Evolutionary conservation across 1,140 invertebrate species (phyloP), one percentile per base, ranked within the genome.

Genomic region (Drosophila willistoni): DNA sequence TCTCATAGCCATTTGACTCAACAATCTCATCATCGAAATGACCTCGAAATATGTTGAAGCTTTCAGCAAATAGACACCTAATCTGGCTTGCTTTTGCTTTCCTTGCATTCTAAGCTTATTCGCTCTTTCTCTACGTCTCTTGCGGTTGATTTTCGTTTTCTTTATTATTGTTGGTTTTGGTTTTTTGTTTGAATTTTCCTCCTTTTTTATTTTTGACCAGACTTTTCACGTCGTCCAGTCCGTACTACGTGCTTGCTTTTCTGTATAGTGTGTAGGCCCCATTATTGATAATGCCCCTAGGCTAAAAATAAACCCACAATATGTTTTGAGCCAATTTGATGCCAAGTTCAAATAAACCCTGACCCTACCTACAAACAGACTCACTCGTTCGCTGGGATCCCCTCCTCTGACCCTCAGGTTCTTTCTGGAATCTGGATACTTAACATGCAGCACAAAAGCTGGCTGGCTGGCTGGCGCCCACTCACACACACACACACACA

Each of bases 241-340:
- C 22, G 25, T 19, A 61, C 14, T 61, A 61, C 59, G 59, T 61
- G 59, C 39, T 42, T 61, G 59, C 39, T 29, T 42, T 42, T 13
- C 2, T 34, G 42, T 19, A 55, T 33, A 55, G 44, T 39, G 59
- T 55, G 12, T 36, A 13, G 44, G 19, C 14, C 19, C 42, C 59
- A 74, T 70, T 64, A 65, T 73, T 64, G 65, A 56, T 73, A 69
- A 74, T 74, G 71, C 60, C 71, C 56, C 66, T 77, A 70, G 71
- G 75, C 71, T 74, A 70, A 66, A 77, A 73, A 74, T 77, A 77
- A 77, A 66, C 34, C 66, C 47, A 59, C 62, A 74, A 74, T 77
- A 77, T 74, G 71, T 70, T 77, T 74, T 55, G 56, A 77, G 75
- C 63, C 75, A 77, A 77, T 77, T 77, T 70, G 63, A 74, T 63